These are phyloP conservation scores for Onychostoma macrolepis DNA, from an alignment of 2,113 vertebrate genomes.

Conservation along the genomic window DNA sequence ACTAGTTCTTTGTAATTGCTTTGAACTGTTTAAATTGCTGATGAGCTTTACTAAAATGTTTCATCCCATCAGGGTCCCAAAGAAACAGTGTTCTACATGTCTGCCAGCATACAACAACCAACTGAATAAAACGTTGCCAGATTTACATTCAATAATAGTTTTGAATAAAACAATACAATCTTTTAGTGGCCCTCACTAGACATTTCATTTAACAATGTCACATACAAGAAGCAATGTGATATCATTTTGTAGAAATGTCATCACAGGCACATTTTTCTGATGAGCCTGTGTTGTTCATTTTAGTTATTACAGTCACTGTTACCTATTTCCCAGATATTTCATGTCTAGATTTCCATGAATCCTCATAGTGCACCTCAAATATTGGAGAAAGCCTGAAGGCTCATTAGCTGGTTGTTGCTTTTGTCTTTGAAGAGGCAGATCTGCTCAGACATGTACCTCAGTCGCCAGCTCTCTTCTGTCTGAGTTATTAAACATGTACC, in stretches of 20 bases:
- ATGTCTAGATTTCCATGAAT: not conserved
- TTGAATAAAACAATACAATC: not conserved
- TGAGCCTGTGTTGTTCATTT: not conserved
- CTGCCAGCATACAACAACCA: not conserved
- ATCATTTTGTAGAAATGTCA: not conserved
- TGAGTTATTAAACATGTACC: not conserved
- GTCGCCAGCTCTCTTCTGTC: not conserved
- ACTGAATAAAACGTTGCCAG: not conserved
- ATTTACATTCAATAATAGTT: not conserved
- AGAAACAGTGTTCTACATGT: not conserved
- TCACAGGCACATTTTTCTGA: not conserved
- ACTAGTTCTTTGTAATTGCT: not conserved
- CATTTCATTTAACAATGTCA: not conserved
- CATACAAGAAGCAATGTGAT: not conserved
- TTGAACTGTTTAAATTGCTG: not conserved
- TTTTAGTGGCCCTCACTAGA: not conserved
- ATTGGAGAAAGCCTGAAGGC: not conserved
- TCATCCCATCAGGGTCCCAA: not conserved
- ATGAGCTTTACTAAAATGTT: not conserved
- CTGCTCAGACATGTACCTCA: constrained; percentile 14
- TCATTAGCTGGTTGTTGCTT: not conserved
- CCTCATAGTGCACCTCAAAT: not conserved
- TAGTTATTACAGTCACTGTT: not conserved
- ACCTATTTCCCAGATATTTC: not conserved
- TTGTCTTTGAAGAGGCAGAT: constrained; percentile 12